Percentiles rank a stretch among this genome's conserved stretches.
Conservation (phyloP, 2,113 vertebrate species). For the Ascaphus truei region DNA sequence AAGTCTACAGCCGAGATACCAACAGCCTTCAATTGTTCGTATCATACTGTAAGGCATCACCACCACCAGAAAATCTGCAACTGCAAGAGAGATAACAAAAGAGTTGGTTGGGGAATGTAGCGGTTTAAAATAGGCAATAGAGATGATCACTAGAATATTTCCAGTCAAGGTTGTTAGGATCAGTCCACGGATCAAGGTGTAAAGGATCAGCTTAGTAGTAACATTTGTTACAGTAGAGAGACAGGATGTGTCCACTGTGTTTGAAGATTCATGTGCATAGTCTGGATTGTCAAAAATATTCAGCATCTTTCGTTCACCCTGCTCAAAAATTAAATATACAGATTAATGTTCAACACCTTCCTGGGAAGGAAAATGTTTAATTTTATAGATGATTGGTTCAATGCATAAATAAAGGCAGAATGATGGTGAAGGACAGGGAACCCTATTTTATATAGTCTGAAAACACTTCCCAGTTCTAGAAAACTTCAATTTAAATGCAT, state of each 20-base stretch:
- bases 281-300: neutral
- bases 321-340: too few relatives aligned
- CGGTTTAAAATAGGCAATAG: constrained; percentile 68
- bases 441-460: too few relatives aligned
- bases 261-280: neutral
- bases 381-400: too few relatives aligned
- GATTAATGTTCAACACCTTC: too few relatives aligned
- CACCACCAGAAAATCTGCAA: constrained; percentile 70
- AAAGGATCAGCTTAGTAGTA: constrained; percentile 50
- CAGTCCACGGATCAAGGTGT: constrained; percentile 51
- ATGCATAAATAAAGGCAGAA: too few relatives aligned
- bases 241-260: constrained; percentile 45
- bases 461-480: too few relatives aligned
- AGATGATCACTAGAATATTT: constrained; percentile 67
- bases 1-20: constrained; percentile 65
- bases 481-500: too few relatives aligned
- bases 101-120: constrained; percentile 67
- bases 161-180: constrained; percentile 65
- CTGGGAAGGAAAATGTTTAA: too few relatives aligned
- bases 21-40: constrained; percentile 69
- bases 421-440: too few relatives aligned
- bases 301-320: neutral
- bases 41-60: constrained; percentile 76
- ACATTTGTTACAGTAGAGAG: constrained; percentile 38
- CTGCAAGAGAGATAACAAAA: constrained; percentile 68